These are phyloP conservation scores for Vanessa cardui DNA, from an alignment of 2,888 invertebrate genomes.

Conservation along the genomic window DNA sequence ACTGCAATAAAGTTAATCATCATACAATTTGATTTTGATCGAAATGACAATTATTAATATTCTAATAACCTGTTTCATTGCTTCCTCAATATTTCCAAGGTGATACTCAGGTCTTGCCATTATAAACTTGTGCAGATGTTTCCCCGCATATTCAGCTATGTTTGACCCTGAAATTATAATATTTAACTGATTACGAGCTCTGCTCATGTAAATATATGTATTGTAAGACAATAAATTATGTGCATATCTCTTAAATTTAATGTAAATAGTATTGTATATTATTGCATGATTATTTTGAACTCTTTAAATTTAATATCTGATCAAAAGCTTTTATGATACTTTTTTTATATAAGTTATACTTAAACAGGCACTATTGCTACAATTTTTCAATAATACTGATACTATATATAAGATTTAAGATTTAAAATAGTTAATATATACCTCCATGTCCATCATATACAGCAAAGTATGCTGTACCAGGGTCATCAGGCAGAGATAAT, in stretches of 20 bases:
- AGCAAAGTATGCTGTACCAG: conserved; percentile 96
- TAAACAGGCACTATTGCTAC: not conserved
- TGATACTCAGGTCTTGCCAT: conserved; percentile 91
- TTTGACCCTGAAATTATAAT: conserved; percentile 86
- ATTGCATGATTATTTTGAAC: not conserved
- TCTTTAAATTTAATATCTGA: too few species aligned
- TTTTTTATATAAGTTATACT: too few species aligned
- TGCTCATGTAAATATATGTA: too few species aligned
- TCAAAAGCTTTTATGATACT: too few species aligned
- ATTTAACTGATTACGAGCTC: not conserved
- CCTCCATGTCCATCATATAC: conserved; percentile 98
- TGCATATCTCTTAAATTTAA: not conserved
- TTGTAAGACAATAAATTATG: too few species aligned
- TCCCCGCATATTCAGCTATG: conserved; percentile 97
- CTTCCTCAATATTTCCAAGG: conserved; percentile 91
- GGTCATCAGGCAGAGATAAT: conserved; percentile 95
- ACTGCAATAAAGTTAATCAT: not conserved
- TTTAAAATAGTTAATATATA: conserved; percentile 44
- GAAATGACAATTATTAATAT: conserved; percentile 4
- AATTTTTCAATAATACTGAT: not conserved
- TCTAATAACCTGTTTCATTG: conserved; percentile 87
- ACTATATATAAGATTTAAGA: not conserved
- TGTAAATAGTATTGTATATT: not conserved
- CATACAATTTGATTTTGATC: not conserved
- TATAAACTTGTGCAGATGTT: conserved; percentile 96